Base-by-base conservation (phyloP, 2,888 invertebrate genomes). In the Pharmacophagus antenor region DNA sequence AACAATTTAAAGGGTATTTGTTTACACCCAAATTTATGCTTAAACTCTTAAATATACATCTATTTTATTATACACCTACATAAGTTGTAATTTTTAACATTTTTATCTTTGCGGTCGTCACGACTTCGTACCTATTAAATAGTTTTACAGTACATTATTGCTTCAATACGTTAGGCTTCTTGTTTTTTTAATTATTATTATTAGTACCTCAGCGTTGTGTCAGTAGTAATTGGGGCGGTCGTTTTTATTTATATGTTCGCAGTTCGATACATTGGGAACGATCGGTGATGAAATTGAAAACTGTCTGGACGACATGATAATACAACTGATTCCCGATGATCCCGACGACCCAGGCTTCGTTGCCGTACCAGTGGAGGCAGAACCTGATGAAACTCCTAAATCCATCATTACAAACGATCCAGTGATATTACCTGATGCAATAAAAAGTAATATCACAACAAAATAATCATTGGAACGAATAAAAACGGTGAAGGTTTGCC, bases 301-400 rank as follows among this genome's bases (percentile, higher is more conserved):
- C 1, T 68, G 67, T 48, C 4, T 53, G 0, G 66, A 67, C 22
- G 62, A 68, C 17, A 63, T 68, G 65, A 49, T 65, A 5, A 56
- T 67, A 23, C 53, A 66, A 46, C 48, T 67, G 10, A 65, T 68
- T 6, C 62, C 67, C 27, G 66, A 68, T 12, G 47, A 58, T 10
- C 31, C 48, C 6, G 3, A 54, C 5, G 54, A 57, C 46, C 59
- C 60, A 7, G 54, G 51, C n/a, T 56, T 49, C n/a, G n/a, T n/a
- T 17, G 55, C 58, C 12, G 42, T 17, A 18, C 18, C 53, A 31
- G 48, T n/a, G 25, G 41, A n/a, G 2, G 31, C 25, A n/a, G 22
- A 42, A 41, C 52, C 58, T 2, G 8, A 48, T 8, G 48, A 23
- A 21, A 12, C 10, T 7, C 3, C 37, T 37, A 37, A 37, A n/a